These are phyloP conservation scores for Girardinus metallicus DNA, from an alignment of 2,797 vertebrate species.

Conservation along the genomic window DNA sequence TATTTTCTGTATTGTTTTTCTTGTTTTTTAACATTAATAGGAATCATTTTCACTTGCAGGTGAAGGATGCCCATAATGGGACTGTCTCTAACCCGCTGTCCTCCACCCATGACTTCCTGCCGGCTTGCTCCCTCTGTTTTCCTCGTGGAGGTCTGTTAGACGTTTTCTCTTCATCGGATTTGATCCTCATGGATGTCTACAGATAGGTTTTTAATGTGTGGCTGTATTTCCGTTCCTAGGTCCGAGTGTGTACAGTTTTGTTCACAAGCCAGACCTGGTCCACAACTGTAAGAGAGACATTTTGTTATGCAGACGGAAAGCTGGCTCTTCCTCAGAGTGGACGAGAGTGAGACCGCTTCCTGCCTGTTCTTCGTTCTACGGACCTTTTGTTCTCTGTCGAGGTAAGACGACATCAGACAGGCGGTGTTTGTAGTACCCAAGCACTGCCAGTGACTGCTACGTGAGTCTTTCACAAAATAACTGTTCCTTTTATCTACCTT, in stretches of 20 bases:
- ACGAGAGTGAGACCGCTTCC: conserved; percentile 90
- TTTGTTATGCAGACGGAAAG: conserved; percentile 86
- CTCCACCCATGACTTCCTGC: conserved; percentile 89
- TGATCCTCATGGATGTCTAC: background rate
- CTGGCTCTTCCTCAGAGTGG: conserved; percentile 80
- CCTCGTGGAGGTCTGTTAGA: conserved; percentile 84
- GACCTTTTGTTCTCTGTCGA: conserved; percentile 91
- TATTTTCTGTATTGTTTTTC: background rate
- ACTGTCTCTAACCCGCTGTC: conserved; percentile 84
- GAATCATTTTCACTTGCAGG: conserved; percentile 35
- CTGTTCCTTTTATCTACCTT: background rate
- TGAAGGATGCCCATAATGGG: conserved; percentile 29
- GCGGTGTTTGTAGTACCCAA: background rate
- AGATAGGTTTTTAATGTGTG: background rate
- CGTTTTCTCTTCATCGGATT: no score
- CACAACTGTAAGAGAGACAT: conserved; percentile 89
- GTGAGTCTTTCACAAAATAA: background rate
- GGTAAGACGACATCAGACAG: conserved; percentile 72
- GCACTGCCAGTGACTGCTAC: background rate
- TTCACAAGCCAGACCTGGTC: conserved; percentile 87
- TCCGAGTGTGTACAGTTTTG: conserved; percentile 84
- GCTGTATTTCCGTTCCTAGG: conserved; percentile 69
- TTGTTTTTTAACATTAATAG: conserved; percentile 9
- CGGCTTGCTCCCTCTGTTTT: conserved; percentile 91
- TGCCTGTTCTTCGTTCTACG: conserved; percentile 83